Percentiles rank a stretch among this genome's conserved stretches.
These are phyloP conservation scores for Rotaria sp. DNA, from an alignment of 2,888 invertebrate genomes.

Conservation along the genomic window DNA sequence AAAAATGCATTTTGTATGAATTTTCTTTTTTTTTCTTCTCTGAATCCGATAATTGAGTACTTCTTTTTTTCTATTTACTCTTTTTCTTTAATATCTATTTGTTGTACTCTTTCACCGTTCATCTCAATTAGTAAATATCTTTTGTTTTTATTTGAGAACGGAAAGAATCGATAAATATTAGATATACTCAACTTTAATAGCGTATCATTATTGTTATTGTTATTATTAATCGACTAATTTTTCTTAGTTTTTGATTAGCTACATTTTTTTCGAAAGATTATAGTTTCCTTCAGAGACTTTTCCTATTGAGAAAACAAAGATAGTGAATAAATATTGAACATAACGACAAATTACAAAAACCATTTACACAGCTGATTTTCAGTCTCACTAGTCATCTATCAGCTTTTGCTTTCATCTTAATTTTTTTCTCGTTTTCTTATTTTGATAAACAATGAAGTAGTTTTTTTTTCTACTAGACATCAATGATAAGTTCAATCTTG, in stretches of 20 bases:
- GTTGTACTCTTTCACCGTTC: not conserved
- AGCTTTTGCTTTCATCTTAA: not conserved
- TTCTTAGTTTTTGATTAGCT: not conserved
- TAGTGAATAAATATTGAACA: not conserved
- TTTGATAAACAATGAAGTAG: not conserved
- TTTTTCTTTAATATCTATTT: not conserved
- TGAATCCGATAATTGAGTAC: not conserved
- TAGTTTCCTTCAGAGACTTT: not conserved
- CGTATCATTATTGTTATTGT: not conserved
- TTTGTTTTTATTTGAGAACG: not conserved
- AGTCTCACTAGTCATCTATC: not conserved
- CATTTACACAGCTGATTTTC: not conserved
- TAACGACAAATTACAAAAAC: not conserved
- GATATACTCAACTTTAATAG: not conserved
- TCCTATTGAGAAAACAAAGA: not conserved
- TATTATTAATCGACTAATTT: not conserved
- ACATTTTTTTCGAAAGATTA: not conserved
- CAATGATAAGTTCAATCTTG: not conserved
- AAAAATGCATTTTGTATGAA: not conserved
- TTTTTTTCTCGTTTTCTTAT: not conserved
- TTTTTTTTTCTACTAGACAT: not conserved
- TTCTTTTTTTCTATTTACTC: not conserved
- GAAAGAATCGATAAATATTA: not conserved
- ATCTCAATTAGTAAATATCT: not conserved
- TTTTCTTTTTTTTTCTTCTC: not conserved